Base-by-base conservation (phyloP, 2,888 invertebrate species). In the Synanthedon vespiformis region DNA sequence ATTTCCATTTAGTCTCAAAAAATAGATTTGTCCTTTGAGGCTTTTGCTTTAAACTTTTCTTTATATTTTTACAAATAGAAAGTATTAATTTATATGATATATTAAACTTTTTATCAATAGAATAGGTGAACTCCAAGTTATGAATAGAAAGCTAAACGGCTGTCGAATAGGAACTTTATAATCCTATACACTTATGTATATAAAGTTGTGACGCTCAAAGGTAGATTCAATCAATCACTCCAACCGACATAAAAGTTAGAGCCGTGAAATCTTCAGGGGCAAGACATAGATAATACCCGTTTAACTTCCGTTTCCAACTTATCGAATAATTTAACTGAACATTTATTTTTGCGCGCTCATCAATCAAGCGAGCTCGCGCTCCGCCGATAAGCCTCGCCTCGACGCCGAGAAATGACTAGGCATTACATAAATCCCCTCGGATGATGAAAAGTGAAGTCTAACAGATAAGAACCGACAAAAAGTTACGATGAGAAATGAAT, bases 381-480 rank as follows among this genome's bases (percentile, higher is more conserved):
- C 74, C 77, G 71, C 79, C 84, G 87, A 87, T 83, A 87, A 86
- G 83, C 84, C 83, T 72, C 80, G 82, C 74, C 83, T 80, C 86
- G 88, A 88, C 88, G 88, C 86, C 87, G 88, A 88, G 88, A 88
- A 88, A 88, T 88, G 88, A 88, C 88, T 88, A 88, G 87, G 88
- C 88, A 88, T 88, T 88, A 88, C 88, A 88, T 88, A 88, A 88
- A 88, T 88, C 88, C 88, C 88, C 80, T 88, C 74, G 88, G 88
- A 88, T 88, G 88, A 88, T 88, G 88, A 88, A 88, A 88, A 88
- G 87, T 88, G 88, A 88, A 88, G 88, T 88, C 84, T 88, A 85
- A 88, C 88, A 88, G 88, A 88, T 88, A 88, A 88, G 88, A 85
- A 87, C 88, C 88, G 87, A 86, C 88, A 88, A 88, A 88, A 88